Base-by-base conservation (phyloP, 1,140 invertebrate species). In the Patella vulgata region DNA sequence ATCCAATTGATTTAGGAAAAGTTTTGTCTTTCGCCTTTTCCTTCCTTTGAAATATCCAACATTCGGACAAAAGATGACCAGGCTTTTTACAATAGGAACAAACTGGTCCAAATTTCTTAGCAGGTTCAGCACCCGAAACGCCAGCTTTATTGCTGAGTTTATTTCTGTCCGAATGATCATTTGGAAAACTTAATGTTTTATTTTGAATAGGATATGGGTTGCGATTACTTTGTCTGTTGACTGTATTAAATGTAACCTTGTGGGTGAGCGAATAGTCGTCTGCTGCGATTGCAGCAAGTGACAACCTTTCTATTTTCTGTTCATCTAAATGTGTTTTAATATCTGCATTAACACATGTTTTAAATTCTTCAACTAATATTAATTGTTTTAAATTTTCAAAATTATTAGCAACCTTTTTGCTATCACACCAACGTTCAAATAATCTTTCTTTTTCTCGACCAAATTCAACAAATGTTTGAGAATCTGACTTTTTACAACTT, bases 391-490 rank as follows among this genome's bases (percentile, higher is more conserved):
- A 43, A 6, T 63, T 65, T 3, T 66, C 50, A 71, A 60, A 58
- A 59, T 56, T 40, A n/a, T 57, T 51, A n/a, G 40, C 56, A 3
- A 71, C 36, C 30, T 63, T 48, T 47, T 48, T 64, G 12, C 48
- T 57, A 3, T 27, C 28, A 46, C 59, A 64, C 71, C 61, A 71
- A 39, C 53, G 53, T 12, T 71, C 59, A 68, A 71, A 68, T 25
- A 59, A 51, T 14, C 52, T 19, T 44, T 65, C 57, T 57, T 70
- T 73, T 23, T 42, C 40, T 57, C 54, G 8, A 43, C 54, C 53
- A 70, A 69, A 72, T 46, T 73, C 55, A 8, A 66, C 59, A 66
- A 55, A 53, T 31, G 68, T 68, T 48, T 73, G 61, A n/a, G 36
- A 25, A 42, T 43, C 54, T n/a, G 36, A 17, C 51, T 69, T 69